Conservation (phyloP, 1,140 invertebrate genomes). For the Stegodyphus dumicola region DNA sequence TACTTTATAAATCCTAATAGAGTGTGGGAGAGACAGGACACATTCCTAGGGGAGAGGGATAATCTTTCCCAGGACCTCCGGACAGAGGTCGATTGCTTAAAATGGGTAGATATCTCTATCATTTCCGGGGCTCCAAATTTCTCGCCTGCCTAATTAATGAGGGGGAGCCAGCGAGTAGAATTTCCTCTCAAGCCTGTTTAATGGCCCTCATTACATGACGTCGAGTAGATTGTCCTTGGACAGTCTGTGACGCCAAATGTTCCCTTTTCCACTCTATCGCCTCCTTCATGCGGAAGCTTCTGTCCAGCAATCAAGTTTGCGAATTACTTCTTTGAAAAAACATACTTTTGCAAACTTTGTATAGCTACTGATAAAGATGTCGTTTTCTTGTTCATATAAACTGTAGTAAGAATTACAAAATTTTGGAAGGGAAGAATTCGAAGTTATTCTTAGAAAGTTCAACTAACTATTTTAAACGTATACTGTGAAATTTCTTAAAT, state of each 20-base stretch:
- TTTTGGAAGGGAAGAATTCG: too few species aligned
- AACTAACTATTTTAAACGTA: too few species aligned
- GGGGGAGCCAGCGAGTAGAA: slow-evolving; percentile 3
- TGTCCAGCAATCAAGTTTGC: too few species aligned
- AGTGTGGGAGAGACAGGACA: too few species aligned
- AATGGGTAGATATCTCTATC: slow-evolving; percentile 7
- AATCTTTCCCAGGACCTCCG: slow-evolving; percentile 14
- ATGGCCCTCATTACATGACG: slow-evolving; percentile 27
- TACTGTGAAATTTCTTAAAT: too few species aligned
- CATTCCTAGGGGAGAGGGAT: not conserved
- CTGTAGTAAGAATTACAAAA: too few species aligned
- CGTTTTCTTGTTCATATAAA: too few species aligned
- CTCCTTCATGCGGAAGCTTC: slow-evolving; percentile 4
- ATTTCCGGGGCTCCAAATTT: slow-evolving; percentile 34
- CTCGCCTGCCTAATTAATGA: slow-evolving; percentile 21
- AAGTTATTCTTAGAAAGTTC: too few species aligned
- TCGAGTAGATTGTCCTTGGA: slow-evolving; percentile 9
- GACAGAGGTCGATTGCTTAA: slow-evolving; percentile 24
- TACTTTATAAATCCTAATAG: too few species aligned
- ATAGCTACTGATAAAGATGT: too few species aligned
- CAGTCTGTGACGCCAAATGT: slow-evolving; percentile 21
- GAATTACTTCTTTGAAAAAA: too few species aligned
- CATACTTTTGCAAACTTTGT: too few species aligned
- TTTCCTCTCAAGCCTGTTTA: slow-evolving; percentile 34
- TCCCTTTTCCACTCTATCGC: not conserved